Conservation (phyloP, 2,888 invertebrate genomes). For the Hymenopus coronatus region DNA sequence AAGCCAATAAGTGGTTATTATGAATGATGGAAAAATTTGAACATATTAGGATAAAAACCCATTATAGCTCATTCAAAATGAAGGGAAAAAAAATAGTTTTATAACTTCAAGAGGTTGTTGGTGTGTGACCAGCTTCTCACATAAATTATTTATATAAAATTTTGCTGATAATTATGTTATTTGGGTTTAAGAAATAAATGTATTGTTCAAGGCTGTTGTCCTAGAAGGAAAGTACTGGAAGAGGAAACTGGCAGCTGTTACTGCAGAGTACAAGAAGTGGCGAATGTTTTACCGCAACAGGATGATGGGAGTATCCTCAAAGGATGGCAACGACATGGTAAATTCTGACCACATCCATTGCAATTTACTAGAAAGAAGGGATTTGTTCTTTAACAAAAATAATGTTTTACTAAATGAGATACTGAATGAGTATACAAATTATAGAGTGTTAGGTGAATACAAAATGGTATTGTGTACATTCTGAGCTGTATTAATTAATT, state of each 20-base stretch:
- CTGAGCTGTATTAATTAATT: too few relatives aligned
- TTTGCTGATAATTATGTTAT: too few relatives aligned
- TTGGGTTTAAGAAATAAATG: too few relatives aligned
- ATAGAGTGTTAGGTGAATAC: background rate
- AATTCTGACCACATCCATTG: constrained; percentile 39
- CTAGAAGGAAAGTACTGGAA: constrained; percentile 99
- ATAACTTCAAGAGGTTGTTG: too few relatives aligned
- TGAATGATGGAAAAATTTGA: too few relatives aligned
- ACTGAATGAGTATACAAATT: background rate
- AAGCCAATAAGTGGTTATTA: too few relatives aligned
- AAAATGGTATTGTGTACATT: background rate
- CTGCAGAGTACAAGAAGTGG: constrained; percentile 99
- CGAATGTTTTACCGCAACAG: constrained; percentile 85
- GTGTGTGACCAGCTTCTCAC: too few relatives aligned
- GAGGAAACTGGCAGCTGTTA: constrained; percentile 90
- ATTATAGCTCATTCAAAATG: too few relatives aligned
- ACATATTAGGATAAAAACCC: too few relatives aligned
- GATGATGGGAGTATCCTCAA: constrained; percentile 69
- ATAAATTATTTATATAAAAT: too few relatives aligned
- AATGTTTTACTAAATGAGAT: background rate
- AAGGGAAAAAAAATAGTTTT: accelerated
- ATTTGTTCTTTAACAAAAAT: background rate
- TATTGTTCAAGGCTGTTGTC: constrained; percentile 75
- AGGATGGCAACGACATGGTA: constrained; percentile 75
- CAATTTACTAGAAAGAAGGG: constrained; percentile 30